A percentile compares a stretch with the other conserved stretches of the same genome.
Conservation (phyloP, 2,888 invertebrate genomes). For the Drosophila cyrtoloma region DNA sequence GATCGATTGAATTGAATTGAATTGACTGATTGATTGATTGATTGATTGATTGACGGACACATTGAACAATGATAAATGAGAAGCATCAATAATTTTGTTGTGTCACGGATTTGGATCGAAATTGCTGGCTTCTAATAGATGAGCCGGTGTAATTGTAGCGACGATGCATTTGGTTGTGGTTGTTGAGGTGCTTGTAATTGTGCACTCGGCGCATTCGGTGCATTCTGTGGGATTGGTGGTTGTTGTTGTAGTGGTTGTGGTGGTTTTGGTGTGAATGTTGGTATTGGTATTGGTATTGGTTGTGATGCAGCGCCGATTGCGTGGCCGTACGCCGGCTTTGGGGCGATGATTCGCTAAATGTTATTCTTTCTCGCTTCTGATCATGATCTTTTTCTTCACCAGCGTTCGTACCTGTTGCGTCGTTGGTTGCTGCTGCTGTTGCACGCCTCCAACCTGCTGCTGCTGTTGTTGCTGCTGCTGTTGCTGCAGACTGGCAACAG, state of each 20-base stretch:
- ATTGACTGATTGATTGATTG: conserved; percentile 38
- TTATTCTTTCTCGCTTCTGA: conserved; percentile 85
- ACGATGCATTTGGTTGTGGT: conserved; percentile 53
- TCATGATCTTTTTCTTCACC: conserved; percentile 85
- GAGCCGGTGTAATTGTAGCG: conserved; percentile 44
- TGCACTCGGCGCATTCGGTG: conserved; percentile 21
- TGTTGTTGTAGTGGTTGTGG: conserved; percentile 38
- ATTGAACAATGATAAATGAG: conserved; percentile 51
- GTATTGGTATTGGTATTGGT: conserved; percentile 40
- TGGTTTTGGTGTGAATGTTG: conserved; percentile 29
- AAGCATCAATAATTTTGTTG: conserved; percentile 22
- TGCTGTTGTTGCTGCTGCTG: conserved; percentile 64
- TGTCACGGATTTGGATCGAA: conserved; percentile 36
- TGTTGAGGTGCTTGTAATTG: conserved; percentile 37
- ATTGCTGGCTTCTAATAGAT: conserved; percentile 24
- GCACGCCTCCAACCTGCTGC: conserved; percentile 27
- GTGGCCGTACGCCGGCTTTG: conserved; percentile 46
- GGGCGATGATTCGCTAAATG: conserved; percentile 64
- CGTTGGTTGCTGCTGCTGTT: conserved; percentile 66
- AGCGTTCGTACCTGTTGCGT: conserved; percentile 85
- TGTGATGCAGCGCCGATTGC: conserved; percentile 63
- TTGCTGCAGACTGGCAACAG: conserved; percentile 70
- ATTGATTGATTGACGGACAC: conserved; percentile 27
- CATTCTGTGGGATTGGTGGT: conserved; percentile 34
- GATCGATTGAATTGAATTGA: conserved; percentile 45